Evolutionary conservation across 2,797 vertebrate species (phyloP), one percentile per base, ranked within the genome.

Genomic region (Bradypodion pumilum): DNA sequence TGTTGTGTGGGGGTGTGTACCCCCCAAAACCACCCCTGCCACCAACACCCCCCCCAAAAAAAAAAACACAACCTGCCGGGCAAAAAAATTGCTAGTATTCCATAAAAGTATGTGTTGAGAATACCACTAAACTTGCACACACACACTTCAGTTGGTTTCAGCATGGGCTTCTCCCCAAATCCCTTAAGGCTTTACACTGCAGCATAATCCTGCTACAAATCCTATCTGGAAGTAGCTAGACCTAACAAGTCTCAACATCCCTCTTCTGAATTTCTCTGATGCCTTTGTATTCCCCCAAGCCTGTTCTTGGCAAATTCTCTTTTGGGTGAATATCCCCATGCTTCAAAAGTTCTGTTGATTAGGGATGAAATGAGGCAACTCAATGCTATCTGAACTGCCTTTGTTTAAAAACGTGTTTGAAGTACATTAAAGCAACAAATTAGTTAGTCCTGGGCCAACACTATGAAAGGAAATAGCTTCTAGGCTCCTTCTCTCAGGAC

Each of bases 171-270:
- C 9, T 40, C 32, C 42, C 32, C 56, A 78, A 63, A 29, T 49
- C 63, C 62, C 62, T 80, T 85, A 44, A 80, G 78, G 83, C 32
- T 25, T 74, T 56, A 44, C 35, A 75, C 12, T 75, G 60, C 70
- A 74, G 72, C 25, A 25, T 80, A 74, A 85, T 74, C 83, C 78
- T 10, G 60, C 49, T 74, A 80, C 83, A 80, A 80, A 85, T 80
- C 62, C 78, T n/a, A 68, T 19, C 59, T 62, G 42, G 62, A 56
- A 85, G 21, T 77, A 66, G 46, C 60, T 70, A 74, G 29, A 56
- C 59, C 7, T 16, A 79, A 80, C 62, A 12, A 74, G 83, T 75
- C 70, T 40, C 13, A 42, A 75, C 78, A 85, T 44, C 49, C 44
- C 72, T 52, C 62, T 68, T 23, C 4, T 32, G 27, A 56, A 85